These are phyloP conservation scores for Panagrolaimus sp. DNA, from an alignment of 1,140 invertebrate genomes.

Conservation along the genomic window DNA sequence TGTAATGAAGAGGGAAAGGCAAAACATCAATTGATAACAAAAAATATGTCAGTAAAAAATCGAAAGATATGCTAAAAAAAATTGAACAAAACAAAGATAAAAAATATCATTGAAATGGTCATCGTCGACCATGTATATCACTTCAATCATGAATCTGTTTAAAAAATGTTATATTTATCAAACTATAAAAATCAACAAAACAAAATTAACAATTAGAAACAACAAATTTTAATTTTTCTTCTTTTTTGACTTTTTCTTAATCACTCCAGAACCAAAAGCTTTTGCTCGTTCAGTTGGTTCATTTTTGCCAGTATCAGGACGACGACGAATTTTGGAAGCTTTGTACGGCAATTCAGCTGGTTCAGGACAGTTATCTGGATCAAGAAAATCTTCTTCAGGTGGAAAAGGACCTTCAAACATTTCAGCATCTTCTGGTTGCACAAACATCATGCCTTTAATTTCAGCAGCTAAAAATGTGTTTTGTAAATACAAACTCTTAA, in stretches of 20 bases:
- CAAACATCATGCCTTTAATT: neutral
- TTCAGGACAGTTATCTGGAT: neutral
- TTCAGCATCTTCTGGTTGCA: neutral
- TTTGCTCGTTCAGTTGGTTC: neutral
- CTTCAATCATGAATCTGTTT: neutral
- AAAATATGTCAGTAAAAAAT: neutral
- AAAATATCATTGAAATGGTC: too few species aligned
- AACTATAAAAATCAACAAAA: conserved; percentile 13
- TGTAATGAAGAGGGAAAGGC: too few species aligned
- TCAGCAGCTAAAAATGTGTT: neutral
- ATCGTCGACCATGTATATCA: neutral
- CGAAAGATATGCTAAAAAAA: neutral
- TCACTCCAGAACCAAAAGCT: neutral
- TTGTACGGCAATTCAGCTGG: neutral
- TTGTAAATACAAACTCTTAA: neutral
- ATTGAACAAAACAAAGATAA: too few species aligned
- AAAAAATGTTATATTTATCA: neutral
- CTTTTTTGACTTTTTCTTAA: conserved; percentile 3
- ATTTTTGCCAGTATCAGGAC: neutral
- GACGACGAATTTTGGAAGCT: neutral
- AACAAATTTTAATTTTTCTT: neutral
- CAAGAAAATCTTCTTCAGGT: conserved; percentile 6
- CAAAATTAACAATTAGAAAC: neutral
- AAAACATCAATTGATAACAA: too few species aligned
- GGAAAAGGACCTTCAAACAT: neutral